Conservation (phyloP, 2,113 vertebrate species). For the Physeter macrocephalus region DNA sequence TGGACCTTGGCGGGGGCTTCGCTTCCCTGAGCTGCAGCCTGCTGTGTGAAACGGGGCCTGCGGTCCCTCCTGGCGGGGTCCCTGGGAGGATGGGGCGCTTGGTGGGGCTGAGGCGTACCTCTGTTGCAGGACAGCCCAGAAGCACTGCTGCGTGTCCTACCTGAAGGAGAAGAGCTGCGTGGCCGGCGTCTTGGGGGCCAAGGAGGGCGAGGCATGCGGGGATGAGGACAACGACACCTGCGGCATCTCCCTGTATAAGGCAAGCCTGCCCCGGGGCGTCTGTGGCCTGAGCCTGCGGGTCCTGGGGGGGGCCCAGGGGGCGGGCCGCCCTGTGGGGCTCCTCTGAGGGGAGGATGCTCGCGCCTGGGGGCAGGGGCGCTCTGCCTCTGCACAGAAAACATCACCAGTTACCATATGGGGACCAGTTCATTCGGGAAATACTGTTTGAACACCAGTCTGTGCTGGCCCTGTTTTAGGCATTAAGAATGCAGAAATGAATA, state of each 20-base stretch:
- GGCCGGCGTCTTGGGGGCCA: slow-evolving; percentile 86
- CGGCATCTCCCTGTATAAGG: slow-evolving; percentile 84
- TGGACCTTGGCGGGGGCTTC: background rate
- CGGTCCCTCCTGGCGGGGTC: background rate
- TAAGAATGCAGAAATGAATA: too few relatives aligned
- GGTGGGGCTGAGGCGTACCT: background rate
- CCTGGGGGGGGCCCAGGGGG: background rate
- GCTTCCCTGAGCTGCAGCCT: background rate
- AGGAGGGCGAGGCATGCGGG: slow-evolving; percentile 83
- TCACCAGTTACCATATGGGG: accelerated
- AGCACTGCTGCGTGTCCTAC: slow-evolving; percentile 89
- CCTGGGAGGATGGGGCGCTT: accelerated
- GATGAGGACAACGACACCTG: slow-evolving; percentile 79
- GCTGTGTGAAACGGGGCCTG: background rate
- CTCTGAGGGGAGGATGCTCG: background rate
- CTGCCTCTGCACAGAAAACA: background rate
- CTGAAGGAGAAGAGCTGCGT: slow-evolving; percentile 89
- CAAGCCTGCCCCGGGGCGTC: slow-evolving; percentile 36
- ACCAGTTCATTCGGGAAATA: background rate
- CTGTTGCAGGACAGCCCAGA: slow-evolving; percentile 84
- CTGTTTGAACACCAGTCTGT: background rate
- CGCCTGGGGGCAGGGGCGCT: background rate
- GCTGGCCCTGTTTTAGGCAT: background rate
- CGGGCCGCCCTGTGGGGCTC: background rate
- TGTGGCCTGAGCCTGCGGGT: background rate